A percentile compares a stretch with the other conserved stretches of the same genome.
These are phyloP conservation scores for Turnix velox DNA, from an alignment of 2,113 vertebrate genomes.

Conservation along the genomic window DNA sequence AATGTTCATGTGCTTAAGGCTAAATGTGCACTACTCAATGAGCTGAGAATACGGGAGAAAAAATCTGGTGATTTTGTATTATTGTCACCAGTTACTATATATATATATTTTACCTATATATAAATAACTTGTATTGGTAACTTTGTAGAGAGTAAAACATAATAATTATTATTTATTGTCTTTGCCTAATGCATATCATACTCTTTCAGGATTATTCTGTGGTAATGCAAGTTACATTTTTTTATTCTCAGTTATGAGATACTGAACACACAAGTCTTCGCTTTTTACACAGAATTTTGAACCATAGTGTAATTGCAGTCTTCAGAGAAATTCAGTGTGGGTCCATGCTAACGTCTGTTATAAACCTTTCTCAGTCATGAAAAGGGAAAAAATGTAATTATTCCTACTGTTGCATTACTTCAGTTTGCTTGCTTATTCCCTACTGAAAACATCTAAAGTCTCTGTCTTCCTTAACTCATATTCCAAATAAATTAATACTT, in stretches of 20 bases:
- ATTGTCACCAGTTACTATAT: constrained; percentile 37
- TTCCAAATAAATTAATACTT: not conserved
- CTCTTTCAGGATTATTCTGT: constrained; percentile 37
- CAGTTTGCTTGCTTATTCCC: not conserved
- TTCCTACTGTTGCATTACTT: not conserved
- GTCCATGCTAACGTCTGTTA: constrained; percentile 11
- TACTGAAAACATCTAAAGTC: not conserved
- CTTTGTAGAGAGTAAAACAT: constrained; percentile 7
- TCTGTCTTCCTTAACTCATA: not conserved
- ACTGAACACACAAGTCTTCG: constrained; percentile 26
- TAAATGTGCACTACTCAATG: constrained; percentile 16
- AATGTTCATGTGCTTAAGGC: not conserved
- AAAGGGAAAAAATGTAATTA: not conserved
- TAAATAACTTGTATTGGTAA: constrained; percentile 38
- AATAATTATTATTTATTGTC: constrained; percentile 21
- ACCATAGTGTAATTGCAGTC: not conserved
- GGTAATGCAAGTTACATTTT: not conserved
- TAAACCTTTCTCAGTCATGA: not conserved
- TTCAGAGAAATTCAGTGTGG: constrained; percentile 12
- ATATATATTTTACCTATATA: constrained; percentile 35
- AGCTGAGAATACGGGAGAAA: constrained; percentile 30
- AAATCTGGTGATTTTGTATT: constrained; percentile 27
- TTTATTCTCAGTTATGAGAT: constrained; percentile 56
- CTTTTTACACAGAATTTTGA: constrained; percentile 28
- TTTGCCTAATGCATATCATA: constrained; percentile 16